These are phyloP conservation scores for Podocnemis expansa DNA, from an alignment of 2,113 vertebrate species.

Conservation along the genomic window DNA sequence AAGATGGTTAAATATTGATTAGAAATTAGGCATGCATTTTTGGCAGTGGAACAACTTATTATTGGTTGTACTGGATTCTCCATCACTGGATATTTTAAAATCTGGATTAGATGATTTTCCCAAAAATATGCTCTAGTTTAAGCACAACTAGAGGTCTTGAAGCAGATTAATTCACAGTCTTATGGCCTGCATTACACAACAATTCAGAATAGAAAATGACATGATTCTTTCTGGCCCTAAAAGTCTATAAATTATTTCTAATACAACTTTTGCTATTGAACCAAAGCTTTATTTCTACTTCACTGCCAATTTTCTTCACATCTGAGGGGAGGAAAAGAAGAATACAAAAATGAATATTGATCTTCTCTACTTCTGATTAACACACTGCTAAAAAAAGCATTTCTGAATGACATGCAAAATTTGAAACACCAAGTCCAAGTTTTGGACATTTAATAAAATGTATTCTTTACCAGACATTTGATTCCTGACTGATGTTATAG, in stretches of 20 bases:
- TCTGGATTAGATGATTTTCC: no score
- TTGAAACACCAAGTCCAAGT: background rate
- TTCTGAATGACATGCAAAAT: background rate
- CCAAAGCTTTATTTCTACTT: background rate
- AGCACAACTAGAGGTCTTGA: no score
- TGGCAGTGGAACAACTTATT: no score
- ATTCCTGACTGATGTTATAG: background rate
- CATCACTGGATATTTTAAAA: no score
- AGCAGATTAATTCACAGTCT: background rate
- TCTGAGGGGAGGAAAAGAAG: no score
- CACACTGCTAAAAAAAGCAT: background rate
- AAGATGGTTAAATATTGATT: no score
- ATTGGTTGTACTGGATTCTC: no score
- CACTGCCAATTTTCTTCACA: background rate
- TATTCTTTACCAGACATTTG: background rate
- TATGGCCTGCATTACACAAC: background rate
- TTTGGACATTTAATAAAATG: background rate
- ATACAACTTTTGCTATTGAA: background rate
- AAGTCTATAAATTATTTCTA: background rate
- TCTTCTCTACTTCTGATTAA: background rate
- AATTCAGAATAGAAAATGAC: background rate
- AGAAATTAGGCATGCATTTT: no score
- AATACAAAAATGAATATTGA: background rate
- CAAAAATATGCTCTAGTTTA: no score
- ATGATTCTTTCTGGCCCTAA: background rate